These are phyloP conservation scores for Ganaspis sp. DNA, from an alignment of 1,140 invertebrate genomes.

Conservation along the genomic window DNA sequence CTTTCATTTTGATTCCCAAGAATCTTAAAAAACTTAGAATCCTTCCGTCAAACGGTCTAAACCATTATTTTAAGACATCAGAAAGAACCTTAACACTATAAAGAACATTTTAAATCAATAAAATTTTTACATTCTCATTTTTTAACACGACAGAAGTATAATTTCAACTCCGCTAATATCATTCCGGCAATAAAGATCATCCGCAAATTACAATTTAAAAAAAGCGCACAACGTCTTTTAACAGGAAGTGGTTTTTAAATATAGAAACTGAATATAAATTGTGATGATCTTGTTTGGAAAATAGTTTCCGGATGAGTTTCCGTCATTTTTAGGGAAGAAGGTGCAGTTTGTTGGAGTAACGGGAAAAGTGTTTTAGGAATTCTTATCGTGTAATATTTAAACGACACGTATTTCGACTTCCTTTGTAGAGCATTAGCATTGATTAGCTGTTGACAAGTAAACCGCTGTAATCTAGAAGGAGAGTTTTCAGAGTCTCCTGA, in stretches of 20 bases:
- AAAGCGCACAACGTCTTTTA: no score
- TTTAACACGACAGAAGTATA: no score
- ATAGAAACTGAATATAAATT: no score
- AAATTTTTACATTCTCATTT: no score
- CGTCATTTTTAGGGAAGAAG: background rate
- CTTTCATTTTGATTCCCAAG: background rate
- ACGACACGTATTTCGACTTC: conserved; percentile 14
- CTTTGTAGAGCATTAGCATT: conserved; percentile 34
- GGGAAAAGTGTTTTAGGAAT: conserved; percentile 21
- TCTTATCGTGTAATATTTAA: conserved; percentile 13
- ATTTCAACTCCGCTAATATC: no score
- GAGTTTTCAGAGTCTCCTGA: conserved; percentile 35
- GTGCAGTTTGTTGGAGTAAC: conserved; percentile 2
- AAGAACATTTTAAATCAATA: background rate
- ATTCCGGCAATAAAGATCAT: no score
- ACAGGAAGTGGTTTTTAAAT: no score
- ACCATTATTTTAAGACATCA: background rate
- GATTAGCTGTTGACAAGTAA: conserved; percentile 52
- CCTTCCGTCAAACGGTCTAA: background rate
- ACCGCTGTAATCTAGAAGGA: conserved; percentile 40
- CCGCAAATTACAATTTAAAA: no score
- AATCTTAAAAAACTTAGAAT: background rate
- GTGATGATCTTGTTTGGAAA: no score
- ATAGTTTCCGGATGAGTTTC: background rate
- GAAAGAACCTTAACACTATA: background rate